Evolutionary conservation across 2,113 vertebrate species (phyloP).

Genomic region (Triplophysa tibetana): DNA sequence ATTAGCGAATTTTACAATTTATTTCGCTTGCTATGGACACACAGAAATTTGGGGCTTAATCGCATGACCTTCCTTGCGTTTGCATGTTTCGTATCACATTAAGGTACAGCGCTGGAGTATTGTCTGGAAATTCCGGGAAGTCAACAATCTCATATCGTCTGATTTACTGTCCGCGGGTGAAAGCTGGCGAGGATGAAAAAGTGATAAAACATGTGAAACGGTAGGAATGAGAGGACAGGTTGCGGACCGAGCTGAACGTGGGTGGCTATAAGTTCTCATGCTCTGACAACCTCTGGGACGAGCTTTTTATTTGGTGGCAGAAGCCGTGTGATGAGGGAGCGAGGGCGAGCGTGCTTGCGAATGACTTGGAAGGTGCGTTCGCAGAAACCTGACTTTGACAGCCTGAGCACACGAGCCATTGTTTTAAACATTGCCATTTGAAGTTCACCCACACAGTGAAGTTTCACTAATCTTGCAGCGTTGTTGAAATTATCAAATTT

Average conservation of each 20-base stretch:
- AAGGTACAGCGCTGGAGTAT: background rate
- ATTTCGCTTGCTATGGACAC: background rate
- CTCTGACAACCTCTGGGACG: slow-evolving; percentile 63
- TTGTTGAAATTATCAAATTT: slow-evolving; percentile 21
- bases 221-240: slow-evolving; percentile 52
- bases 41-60: slow-evolving; percentile 7
- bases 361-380: slow-evolving; percentile 21
- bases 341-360: slow-evolving; percentile 3
- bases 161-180: slow-evolving; percentile 57
- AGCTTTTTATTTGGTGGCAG: slow-evolving; percentile 55
- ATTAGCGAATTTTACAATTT: background rate
- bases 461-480: slow-evolving; percentile 2
- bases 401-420: slow-evolving; percentile 7
- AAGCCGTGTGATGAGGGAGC: slow-evolving; percentile 34
- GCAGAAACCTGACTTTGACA: slow-evolving; percentile 1
- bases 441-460: slow-evolving; percentile 22
- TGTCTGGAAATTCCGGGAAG: slow-evolving; percentile 57
- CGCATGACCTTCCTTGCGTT: slow-evolving; percentile 8
- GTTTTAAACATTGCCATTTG: slow-evolving; percentile 14
- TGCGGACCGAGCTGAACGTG: slow-evolving; percentile 41
- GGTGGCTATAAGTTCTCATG: slow-evolving; percentile 63
- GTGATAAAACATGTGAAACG: slow-evolving; percentile 61
- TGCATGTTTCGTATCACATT: slow-evolving; percentile 16
- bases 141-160: slow-evolving; percentile 52
- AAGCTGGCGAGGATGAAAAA: slow-evolving; percentile 56